Conservation (phyloP, 2,888 invertebrate genomes). For the Polietes domitor region DNA sequence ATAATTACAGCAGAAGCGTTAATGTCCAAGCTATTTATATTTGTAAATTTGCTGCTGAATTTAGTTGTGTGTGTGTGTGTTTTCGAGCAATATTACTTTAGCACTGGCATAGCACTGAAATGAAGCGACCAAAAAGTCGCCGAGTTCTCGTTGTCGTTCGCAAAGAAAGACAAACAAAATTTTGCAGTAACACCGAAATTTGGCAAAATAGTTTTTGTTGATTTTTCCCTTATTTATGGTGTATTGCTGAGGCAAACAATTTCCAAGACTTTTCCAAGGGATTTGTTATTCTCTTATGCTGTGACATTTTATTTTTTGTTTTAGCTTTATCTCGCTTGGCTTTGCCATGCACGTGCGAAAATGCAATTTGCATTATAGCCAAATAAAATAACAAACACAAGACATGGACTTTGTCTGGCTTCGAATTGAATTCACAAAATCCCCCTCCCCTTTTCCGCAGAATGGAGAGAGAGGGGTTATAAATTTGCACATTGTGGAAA, state of each 20-base stretch:
- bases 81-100: neutral
- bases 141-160: too few relatives aligned
- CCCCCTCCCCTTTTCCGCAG: neutral
- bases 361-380: slow-evolving; percentile 63
- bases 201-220: slow-evolving; percentile 42
- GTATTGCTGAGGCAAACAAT: slow-evolving; percentile 3
- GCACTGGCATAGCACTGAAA: neutral
- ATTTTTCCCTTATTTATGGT: slow-evolving; percentile 16
- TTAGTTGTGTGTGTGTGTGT: slow-evolving; percentile 14
- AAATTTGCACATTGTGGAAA: slow-evolving; percentile 39
- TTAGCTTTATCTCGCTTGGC: slow-evolving; percentile 44
- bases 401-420: slow-evolving; percentile 18
- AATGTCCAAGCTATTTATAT: neutral
- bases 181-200: neutral
- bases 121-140: neutral
- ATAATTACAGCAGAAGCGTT: slow-evolving; percentile 1
- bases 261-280: slow-evolving; percentile 5
- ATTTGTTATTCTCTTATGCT: slow-evolving; percentile 18
- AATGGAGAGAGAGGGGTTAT: slow-evolving; percentile 19
- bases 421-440: slow-evolving; percentile 51
- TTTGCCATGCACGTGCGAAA: slow-evolving; percentile 66
- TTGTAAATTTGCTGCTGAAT: slow-evolving; percentile 5
- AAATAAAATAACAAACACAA: slow-evolving; percentile 40
- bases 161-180: neutral
- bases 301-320: slow-evolving; percentile 19